phyloP scores from a whole-genome alignment of 2,113 vertebrate species.

The Heloderma charlesbogerti region DNA sequence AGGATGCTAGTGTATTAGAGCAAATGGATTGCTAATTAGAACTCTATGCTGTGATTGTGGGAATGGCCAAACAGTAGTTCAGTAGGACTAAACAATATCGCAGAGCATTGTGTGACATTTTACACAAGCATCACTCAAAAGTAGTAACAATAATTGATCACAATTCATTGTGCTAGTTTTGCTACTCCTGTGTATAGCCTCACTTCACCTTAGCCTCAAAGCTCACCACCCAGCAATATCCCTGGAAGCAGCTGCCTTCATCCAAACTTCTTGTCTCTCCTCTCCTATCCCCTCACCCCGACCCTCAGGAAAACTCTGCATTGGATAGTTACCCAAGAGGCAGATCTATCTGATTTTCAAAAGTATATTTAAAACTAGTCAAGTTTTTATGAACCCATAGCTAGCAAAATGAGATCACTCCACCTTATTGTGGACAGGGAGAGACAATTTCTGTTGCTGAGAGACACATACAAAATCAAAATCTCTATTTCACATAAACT shows the following conservation, averaged over 20 bases:
- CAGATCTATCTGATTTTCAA: background rate
- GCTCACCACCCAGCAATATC: background rate
- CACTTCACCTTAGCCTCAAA: background rate
- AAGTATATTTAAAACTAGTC: background rate
- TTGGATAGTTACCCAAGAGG: background rate
- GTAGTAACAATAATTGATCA: background rate
- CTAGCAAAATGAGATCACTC: background rate
- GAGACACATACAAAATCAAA: background rate
- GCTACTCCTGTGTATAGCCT: background rate
- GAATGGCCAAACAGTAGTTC: background rate
- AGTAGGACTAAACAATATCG: background rate
- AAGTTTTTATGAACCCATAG: background rate
- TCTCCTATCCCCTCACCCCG: too few relatives aligned
- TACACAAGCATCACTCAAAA: too few relatives aligned
- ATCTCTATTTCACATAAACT: background rate
- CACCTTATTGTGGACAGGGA: background rate
- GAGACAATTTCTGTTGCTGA: background rate
- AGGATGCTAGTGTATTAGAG: background rate
- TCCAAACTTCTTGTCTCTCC: background rate
- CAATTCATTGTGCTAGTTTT: background rate
- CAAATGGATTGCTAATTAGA: background rate
- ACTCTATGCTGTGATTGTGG: background rate
- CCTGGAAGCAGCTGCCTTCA: background rate
- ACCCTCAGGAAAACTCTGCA: background rate
- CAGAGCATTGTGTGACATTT: background rate